Conservation (phyloP, 2,113 vertebrate species). For the Thamnophis sirtalis region DNA sequence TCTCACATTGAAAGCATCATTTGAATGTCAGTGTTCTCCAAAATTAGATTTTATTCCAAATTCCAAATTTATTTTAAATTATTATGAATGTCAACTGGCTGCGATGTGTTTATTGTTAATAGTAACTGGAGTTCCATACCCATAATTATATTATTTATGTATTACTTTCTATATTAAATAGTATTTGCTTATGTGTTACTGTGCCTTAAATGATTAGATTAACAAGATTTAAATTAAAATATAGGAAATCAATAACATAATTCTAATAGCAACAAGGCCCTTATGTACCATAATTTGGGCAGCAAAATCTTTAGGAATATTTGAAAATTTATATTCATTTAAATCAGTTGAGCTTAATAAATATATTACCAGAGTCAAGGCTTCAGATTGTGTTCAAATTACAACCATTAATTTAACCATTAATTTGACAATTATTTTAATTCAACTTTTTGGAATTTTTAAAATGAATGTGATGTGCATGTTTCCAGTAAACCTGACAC, state of each 20-base stretch:
- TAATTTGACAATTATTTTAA: no score
- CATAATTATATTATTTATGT: not conserved
- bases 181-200: not conserved
- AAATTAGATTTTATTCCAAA: not conserved
- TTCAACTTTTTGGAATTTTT: no score
- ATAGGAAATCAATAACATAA: not conserved
- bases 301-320: not conserved
- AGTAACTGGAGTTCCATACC: not conserved
- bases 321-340: not conserved
- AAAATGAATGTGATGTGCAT: no score
- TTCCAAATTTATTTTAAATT: not conserved
- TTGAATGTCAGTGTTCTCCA: not conserved
- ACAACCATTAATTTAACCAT: not conserved
- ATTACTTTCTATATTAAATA: not conserved
- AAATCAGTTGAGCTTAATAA: not conserved
- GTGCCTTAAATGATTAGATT: not conserved
- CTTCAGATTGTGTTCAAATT: not conserved
- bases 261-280: not conserved
- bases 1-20: not conserved
- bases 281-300: not conserved
- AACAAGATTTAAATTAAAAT: not conserved
- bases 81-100: not conserved
- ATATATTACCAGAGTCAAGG: not conserved
- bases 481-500: no score
- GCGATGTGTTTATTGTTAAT: not conserved